Conservation (phyloP, 1,140 invertebrate species). For the Lamellibrachia luymesi region DNA sequence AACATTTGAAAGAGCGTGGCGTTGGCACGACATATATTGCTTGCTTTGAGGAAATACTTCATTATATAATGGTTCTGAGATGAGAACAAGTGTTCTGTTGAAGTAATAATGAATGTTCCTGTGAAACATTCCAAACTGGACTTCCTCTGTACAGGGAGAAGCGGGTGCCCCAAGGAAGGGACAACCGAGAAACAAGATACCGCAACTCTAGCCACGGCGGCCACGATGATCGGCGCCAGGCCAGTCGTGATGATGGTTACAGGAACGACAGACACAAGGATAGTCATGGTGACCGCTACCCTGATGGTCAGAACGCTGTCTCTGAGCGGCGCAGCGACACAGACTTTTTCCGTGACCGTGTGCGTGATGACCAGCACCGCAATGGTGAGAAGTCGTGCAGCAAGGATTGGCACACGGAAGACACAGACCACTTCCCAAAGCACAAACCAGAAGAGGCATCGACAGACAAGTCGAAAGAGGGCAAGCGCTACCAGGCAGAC, state of each 20-base stretch:
- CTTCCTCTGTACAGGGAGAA: conserved; percentile 26
- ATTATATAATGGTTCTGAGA: neutral
- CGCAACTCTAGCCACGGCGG: conserved; percentile 55
- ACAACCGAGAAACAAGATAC: conserved; percentile 35
- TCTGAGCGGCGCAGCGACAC: neutral
- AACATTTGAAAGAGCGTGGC: neutral
- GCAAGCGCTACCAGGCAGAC: conserved; percentile 33
- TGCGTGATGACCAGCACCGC: conserved; percentile 18
- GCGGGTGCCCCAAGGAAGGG: neutral
- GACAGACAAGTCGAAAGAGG: conserved; percentile 22
- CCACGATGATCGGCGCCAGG: conserved; percentile 60
- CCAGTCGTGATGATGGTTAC: conserved; percentile 61
- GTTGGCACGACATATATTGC: neutral
- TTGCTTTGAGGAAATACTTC: neutral
- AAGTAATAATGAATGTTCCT: conserved; percentile 27
- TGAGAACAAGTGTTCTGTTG: neutral
- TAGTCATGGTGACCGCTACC: neutral
- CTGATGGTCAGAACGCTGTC: neutral
- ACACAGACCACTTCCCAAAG: conserved; percentile 27
- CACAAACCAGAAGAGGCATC: conserved; percentile 23
- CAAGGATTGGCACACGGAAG: conserved; percentile 27
- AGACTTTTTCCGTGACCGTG: neutral
- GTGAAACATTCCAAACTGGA: conserved; percentile 62
- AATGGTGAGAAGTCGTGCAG: conserved; percentile 30
- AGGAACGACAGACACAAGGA: conserved; percentile 34